Evolutionary conservation across 2,113 vertebrate genomes (phyloP), one percentile per base, ranked within the genome.

Genomic region (Lathamus discolor): DNA sequence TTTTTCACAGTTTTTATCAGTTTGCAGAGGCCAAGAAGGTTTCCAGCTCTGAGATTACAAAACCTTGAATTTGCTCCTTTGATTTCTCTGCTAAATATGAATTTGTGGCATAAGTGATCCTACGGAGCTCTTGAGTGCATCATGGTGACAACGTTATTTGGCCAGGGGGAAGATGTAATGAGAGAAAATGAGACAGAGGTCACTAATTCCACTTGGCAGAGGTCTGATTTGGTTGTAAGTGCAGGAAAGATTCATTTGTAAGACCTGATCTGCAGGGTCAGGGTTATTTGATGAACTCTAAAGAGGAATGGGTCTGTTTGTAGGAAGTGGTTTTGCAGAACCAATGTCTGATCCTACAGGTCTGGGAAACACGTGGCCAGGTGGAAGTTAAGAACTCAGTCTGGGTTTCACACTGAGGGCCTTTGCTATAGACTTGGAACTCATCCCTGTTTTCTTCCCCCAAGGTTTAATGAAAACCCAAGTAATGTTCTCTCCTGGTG

Each of bases 271-370:
- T 43, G 24, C 17, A 16, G 37, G 41, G 12, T 17, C 0, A 1
- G 33, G 35, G 39, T 9, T 89, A 1, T 13, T 3, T 1, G 29
- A 12, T 37, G 73, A 48, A 17, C 46, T 63, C 37, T 15, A 4
- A 81, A 27, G 49, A 24, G 49, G 33, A 33, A 29, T 7, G 10
- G 3, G 7, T 27, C 39, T 48, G 59, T 4, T 25, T 0, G 22
- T 52, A 48, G 63, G 63, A 23, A 82, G 28, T 0, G 7, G 37
- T n/a, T 27, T 10, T 28, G 59, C 28, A 61, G 54, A 51, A 29
- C 49, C 3, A 4, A 10, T 55, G 39, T 52, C 17, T 0, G 3
- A 0, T 10, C 48, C 67, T 22, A 8, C 0, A 3, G 43, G 25
- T 57, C 10, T 81, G 44, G 54, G 77, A 35, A 81, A 49, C 27